A percentile compares a stretch with the other conserved stretches of the same genome.
These are phyloP conservation scores for Telmatherina bonti DNA, from an alignment of 2,797 vertebrate genomes.

Conservation along the genomic window DNA sequence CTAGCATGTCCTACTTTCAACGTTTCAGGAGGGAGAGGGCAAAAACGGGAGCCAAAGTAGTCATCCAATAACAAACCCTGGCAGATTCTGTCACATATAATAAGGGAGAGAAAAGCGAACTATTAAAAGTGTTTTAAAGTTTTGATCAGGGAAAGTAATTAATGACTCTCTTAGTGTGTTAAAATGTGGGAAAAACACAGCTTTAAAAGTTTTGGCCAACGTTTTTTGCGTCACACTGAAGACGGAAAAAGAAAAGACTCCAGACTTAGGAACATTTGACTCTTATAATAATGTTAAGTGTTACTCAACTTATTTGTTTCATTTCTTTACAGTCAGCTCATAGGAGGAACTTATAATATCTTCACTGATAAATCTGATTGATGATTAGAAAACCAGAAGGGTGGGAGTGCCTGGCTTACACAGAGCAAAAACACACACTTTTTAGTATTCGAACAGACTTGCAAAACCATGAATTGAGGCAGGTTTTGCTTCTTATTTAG, in stretches of 20 bases:
- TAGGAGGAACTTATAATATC: conserved; percentile 38
- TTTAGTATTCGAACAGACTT: conserved; percentile 27
- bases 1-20: conserved; percentile 47
- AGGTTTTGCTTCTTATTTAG: conserved; percentile 15
- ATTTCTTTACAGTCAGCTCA: conserved; percentile 35
- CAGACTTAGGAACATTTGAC: conserved; percentile 32
- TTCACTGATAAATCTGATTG: conserved; percentile 7
- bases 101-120: conserved; percentile 9
- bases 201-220: conserved; percentile 41
- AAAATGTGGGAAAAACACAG: conserved; percentile 33
- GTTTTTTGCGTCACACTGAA: conserved; percentile 48
- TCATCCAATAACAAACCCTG: conserved; percentile 29
- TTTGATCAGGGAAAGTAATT: conserved; percentile 40
- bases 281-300: conserved; percentile 40
- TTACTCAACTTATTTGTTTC: conserved; percentile 53
- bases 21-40: conserved; percentile 38
- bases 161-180: conserved; percentile 46
- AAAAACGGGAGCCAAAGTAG: conserved; percentile 37
- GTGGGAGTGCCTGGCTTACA: conserved; percentile 46
- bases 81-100: conserved; percentile 32
- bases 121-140: conserved; percentile 45
- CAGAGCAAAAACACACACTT: conserved; percentile 38
- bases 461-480: conserved; percentile 12
- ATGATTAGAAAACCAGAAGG: conserved; percentile 47
- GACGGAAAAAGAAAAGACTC: conserved; percentile 43